Evolutionary conservation across 2,888 invertebrate species (phyloP), one percentile per base, ranked within the genome.

Genomic region (Aricia artaxerxes): DNA sequence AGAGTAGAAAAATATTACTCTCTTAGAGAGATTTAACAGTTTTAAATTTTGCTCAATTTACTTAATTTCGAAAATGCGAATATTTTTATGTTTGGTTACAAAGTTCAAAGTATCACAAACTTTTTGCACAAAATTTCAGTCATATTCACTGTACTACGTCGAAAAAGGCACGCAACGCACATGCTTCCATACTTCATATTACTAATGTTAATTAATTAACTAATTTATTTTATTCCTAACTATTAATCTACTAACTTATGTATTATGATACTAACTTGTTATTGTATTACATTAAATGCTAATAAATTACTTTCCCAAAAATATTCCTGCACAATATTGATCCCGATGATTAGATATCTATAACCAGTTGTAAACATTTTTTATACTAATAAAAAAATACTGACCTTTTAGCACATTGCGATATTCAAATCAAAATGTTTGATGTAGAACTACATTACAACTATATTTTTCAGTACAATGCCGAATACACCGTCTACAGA

Each of bases 401-500:
- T 61, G 61, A 61, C 7, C 2, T 24, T 2, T 35, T 9, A 31
- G 2, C 9, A 24, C 24, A 61, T 24, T 24, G 24, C 24, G 31
- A 31, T 31, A 11, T 31, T 24, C 0, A 24, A n/a, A 61, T 5
- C n/a, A 61, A 61, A 24, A 61, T 2, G 24, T n/a, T 24, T 1
- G 7, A 24, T 16, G 0, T 7, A 64, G 2, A 24, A 69, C 35
- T 69, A 13, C 16, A 69, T 38, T 35, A 0, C 69, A 69, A 35
- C 3, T 1, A 38, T 38, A 11, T 9, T 35, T 31, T 78, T 80
- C 89, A 96, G 95, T 86, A 96, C 96, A 82, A 95, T 97, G 91
- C 96, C 96, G 73, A 96, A 96, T 84, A 97, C 97, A 1, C 97
- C 97, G 4, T 97, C 97, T 0, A 95, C 97, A 38, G 97, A 97